phyloP scores from a whole-genome alignment of 2,888 invertebrate species.

The Ligdia adustata region DNA sequence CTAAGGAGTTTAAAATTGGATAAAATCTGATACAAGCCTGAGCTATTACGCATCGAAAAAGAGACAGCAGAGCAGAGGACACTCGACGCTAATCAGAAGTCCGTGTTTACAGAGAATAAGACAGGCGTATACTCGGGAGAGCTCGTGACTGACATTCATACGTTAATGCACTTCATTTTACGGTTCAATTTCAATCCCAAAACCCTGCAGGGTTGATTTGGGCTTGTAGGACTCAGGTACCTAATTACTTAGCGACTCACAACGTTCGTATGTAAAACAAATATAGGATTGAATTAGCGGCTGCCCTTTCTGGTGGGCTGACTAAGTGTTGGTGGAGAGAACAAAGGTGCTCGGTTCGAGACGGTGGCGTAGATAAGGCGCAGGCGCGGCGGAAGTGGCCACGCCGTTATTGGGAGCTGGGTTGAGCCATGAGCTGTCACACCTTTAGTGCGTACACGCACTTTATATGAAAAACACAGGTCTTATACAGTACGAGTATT shows the following conservation, averaged over 20 bases:
- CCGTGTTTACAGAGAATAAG: constrained; percentile 47
- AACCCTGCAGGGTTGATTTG: constrained; percentile 1
- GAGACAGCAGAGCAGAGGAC: constrained; percentile 35
- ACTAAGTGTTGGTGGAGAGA: constrained; percentile 55
- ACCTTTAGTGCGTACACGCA: background rate
- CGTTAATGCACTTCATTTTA: constrained; percentile 45
- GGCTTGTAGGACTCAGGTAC: constrained; percentile 38
- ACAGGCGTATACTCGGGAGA: constrained; percentile 39
- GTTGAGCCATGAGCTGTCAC: constrained; percentile 19
- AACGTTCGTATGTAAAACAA: constrained; percentile 49
- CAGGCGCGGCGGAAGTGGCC: constrained; percentile 62
- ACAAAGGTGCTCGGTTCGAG: constrained; percentile 57
- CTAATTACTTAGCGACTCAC: constrained; percentile 48
- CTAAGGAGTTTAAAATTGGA: no score
- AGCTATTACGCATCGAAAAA: no score
- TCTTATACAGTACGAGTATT: no score
- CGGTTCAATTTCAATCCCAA: constrained; percentile 25
- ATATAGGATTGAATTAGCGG: constrained; percentile 62
- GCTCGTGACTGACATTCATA: constrained; percentile 47
- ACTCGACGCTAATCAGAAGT: constrained; percentile 45
- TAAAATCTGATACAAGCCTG: no score
- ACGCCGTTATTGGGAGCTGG: constrained; percentile 44
- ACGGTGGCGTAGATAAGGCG: constrained; percentile 55
- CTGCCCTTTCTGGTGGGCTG: constrained; percentile 55
- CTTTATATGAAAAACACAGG: no score